Conservation (phyloP, 2,113 vertebrate species). For the Amphiprion percula region DNA sequence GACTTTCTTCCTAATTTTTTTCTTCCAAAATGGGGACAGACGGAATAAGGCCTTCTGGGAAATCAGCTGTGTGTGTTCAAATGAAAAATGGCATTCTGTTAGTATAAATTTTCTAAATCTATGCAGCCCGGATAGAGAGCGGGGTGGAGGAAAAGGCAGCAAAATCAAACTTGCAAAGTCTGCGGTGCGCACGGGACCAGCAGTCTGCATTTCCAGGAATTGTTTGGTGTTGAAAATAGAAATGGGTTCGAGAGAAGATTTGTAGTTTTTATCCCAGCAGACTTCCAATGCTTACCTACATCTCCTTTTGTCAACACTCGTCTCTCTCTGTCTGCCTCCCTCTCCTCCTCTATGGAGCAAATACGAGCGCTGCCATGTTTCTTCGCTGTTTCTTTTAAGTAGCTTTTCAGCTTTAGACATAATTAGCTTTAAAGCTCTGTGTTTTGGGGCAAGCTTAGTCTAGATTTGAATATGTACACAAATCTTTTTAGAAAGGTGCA, state of each 20-base stretch:
- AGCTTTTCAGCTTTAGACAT: conserved; percentile 29
- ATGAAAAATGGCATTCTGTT: conserved; percentile 57
- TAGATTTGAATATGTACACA: conserved; percentile 26
- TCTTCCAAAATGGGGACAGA: conserved; percentile 45
- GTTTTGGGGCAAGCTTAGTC: conserved; percentile 19
- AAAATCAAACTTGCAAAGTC: conserved; percentile 46
- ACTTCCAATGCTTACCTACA: conserved; percentile 33
- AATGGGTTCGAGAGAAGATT: conserved; percentile 53
- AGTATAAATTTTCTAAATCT: conserved; percentile 45
- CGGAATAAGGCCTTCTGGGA: conserved; percentile 63
- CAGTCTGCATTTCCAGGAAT: conserved; percentile 64
- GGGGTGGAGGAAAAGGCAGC: conserved; percentile 2
- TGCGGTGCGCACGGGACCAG: conserved; percentile 30
- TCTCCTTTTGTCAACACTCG: conserved; percentile 36
- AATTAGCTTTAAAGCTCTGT: conserved; percentile 46
- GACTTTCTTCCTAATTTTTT: conserved; percentile 43
- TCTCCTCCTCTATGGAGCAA: conserved; percentile 22
- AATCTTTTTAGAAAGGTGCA: conserved; percentile 21
- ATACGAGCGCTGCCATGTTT: conserved; percentile 23
- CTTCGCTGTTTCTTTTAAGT: conserved; percentile 47
- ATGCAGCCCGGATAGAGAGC: conserved; percentile 3
- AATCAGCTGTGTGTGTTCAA: conserved; percentile 59
- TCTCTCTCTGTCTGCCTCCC: neutral
- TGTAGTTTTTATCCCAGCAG: conserved; percentile 62
- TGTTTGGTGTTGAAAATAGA: conserved; percentile 63